Conservation (phyloP, 2,113 vertebrate genomes). For the Chloropsis cyanopogon region DNA sequence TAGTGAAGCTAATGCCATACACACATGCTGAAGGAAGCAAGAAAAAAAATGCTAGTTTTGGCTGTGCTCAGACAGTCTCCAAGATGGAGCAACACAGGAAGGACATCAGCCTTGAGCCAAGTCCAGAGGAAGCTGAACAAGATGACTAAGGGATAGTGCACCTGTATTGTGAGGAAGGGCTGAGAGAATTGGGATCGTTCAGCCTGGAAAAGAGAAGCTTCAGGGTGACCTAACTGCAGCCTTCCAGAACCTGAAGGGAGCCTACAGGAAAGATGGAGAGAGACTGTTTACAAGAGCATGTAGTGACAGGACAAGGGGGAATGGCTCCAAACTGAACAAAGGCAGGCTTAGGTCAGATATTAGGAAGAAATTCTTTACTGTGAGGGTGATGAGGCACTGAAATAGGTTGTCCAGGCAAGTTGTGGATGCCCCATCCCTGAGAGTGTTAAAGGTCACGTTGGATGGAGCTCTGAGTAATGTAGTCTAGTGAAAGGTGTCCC, state of each 20-base stretch:
- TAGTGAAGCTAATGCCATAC: not conserved
- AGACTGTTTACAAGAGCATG: not conserved
- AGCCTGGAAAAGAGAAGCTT: not conserved
- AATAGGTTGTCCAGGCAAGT: not conserved
- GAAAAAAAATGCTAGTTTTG: not conserved
- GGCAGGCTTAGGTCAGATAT: not conserved
- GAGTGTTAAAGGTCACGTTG: not conserved
- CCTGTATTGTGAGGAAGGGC: not conserved
- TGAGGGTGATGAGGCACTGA: not conserved
- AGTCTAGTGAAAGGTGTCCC: not conserved
- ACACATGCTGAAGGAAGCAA: not conserved
- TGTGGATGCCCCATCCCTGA: not conserved
- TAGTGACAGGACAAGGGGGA: not conserved
- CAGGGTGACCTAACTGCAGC: not conserved
- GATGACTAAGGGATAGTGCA: not conserved
- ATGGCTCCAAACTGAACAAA: not conserved
- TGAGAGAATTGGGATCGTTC: not conserved
- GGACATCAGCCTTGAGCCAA: accelerated
- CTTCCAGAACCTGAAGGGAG: not conserved
- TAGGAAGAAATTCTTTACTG: not conserved
- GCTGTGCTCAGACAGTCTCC: not conserved
- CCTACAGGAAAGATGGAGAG: not conserved
- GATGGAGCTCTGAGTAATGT: not conserved
- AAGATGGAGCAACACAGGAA: not conserved
- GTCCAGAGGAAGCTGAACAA: not conserved